These are phyloP conservation scores for Miltochrista miniata DNA, from an alignment of 2,888 invertebrate species.

Conservation along the genomic window DNA sequence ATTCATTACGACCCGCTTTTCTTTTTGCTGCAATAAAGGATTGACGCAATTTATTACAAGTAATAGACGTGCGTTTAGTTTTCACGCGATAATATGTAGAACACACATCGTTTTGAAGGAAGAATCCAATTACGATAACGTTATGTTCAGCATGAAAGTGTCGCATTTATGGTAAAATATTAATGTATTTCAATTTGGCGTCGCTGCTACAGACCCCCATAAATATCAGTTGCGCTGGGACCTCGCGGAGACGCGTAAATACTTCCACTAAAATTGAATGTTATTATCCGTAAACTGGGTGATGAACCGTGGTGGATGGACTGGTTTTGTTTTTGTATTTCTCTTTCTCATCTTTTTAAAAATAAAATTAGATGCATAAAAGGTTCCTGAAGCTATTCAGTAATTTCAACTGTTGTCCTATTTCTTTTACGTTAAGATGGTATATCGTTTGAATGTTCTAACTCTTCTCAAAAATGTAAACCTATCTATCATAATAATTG, in stretches of 20 bases:
- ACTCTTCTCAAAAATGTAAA: no score
- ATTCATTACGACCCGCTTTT: no score
- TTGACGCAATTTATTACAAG: conserved; percentile 33
- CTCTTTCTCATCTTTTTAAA: conserved; percentile 39
- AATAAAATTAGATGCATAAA: conserved; percentile 19
- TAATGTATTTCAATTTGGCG: conserved; percentile 83
- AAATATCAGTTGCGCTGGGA: conserved; percentile 74
- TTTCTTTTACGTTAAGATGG: no score
- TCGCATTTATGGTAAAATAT: conserved; percentile 83
- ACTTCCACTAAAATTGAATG: conserved; percentile 79
- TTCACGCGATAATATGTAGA: conserved; percentile 50
- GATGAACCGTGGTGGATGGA: conserved; percentile 41
- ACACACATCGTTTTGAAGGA: conserved; percentile 65
- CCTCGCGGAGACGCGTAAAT: conserved; percentile 74
- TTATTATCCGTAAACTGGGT: conserved; percentile 71
- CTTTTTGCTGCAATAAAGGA: conserved; percentile 24
- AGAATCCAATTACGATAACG: conserved; percentile 83
- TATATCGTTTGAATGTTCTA: no score
- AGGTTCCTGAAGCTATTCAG: conserved; percentile 9
- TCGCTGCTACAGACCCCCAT: conserved; percentile 79
- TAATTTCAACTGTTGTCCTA: not conserved
- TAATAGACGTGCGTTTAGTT: conserved; percentile 45
- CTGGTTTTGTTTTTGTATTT: conserved; percentile 44
- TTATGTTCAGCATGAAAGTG: conserved; percentile 81
- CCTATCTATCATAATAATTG: no score